Evolutionary conservation across 1,140 invertebrate species (phyloP), one percentile per base, ranked within the genome.

Genomic region (Leptinotarsa texana): DNA sequence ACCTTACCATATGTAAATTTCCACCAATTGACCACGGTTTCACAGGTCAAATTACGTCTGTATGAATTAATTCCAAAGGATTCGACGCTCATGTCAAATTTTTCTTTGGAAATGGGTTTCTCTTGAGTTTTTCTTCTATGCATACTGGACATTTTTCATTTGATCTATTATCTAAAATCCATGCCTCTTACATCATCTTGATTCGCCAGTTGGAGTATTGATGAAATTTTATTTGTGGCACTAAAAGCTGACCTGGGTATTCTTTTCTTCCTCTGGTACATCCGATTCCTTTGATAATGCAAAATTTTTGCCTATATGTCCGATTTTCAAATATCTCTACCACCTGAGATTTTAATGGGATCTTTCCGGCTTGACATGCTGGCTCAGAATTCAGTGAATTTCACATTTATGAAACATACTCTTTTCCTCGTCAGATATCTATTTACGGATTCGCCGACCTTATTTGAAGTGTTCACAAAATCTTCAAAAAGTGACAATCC

Each of bases 31-130:
- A 57, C 13, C n/a, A 17, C 15, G 51, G 51, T 17, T n/a, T 57
- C n/a, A 57, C n/a, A 17, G 51, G 2, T 17, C 15, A 15, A 5
- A 57, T n/a, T 57, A 57, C 51, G 51, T 13, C 13, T 17, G 51
- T 17, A n/a, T 8, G 33, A 33, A 33, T 33, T 8, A 33, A 33
- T 33, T 33, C n/a, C 51, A 57, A 13, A n/a, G 15, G n/a, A 57
- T n/a, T n/a, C 5, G 13, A 15, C 6, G 13, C 1, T 57, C 15
- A 13, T 17, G 13, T n/a, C 4, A 57, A 57, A 57, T 15, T 57
- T n/a, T 57, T 57, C n/a, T 57, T 57, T 13, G 51, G 51, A n/a
- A 57, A 57, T 57, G 51, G 51, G n/a, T n/a, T 57, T n/a, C 51
- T 13, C 15, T 57, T 57, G 15, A 57, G 13, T 57, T 57, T 57